Evolutionary conservation across 2,888 invertebrate species (phyloP).

Genomic region (Dyspetes luteomarginatus): DNA sequence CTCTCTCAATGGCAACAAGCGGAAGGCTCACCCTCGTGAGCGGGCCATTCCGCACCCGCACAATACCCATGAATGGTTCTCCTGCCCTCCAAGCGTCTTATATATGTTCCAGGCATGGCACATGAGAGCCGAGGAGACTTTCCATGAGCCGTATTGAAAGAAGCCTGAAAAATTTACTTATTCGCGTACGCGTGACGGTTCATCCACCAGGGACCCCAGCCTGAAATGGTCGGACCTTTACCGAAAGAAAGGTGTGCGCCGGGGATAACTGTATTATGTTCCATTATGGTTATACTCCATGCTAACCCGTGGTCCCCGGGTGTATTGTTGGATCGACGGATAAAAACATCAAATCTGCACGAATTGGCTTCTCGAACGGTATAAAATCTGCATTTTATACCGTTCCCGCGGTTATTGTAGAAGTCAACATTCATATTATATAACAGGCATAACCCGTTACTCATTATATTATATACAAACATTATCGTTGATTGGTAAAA

Average conservation of each 20-base stretch:
- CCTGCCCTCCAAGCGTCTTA: conserved; percentile 73
- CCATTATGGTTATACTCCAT: conserved; percentile 63
- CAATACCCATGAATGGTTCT: conserved; percentile 78
- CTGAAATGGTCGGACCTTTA: conserved; percentile 70
- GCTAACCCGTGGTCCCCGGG: neutral
- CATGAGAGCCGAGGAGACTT: conserved; percentile 60
- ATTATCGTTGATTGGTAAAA: no score
- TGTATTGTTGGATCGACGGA: conserved; percentile 46
- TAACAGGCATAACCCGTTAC: neutral
- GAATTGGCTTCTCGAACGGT: conserved; percentile 48
- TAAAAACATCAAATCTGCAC: conserved; percentile 67
- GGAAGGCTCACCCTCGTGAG: conserved; percentile 79
- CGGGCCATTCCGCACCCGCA: conserved; percentile 73
- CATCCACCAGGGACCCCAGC: conserved; percentile 48
- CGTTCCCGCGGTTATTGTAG: neutral
- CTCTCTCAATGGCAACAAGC: conserved; percentile 81
- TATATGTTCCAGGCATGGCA: conserved; percentile 41
- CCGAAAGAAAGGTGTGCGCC: conserved; percentile 64
- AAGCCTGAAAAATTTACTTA: conserved; percentile 82
- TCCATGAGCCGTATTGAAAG: conserved; percentile 70
- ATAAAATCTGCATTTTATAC: conserved; percentile 39
- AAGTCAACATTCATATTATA: neutral
- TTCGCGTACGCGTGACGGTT: conserved; percentile 66
- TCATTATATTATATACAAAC: neutral
- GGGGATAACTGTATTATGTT: conserved; percentile 78